Evolutionary conservation across 2,888 invertebrate species (phyloP).

Genomic region (Nemurella pictetii): DNA sequence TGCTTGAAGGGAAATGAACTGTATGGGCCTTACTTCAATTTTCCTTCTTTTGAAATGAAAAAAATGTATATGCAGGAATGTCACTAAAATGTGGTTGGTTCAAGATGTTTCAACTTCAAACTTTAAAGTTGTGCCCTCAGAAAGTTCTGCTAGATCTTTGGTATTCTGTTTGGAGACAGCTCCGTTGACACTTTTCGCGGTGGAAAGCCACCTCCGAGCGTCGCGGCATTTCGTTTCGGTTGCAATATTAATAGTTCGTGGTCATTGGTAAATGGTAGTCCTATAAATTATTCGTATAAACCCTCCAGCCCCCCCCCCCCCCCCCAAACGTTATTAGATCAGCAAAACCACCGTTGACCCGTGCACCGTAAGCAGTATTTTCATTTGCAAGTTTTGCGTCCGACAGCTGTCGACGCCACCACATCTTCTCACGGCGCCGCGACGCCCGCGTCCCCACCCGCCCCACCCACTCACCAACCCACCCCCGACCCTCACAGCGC

Average conservation of each 20-base stretch:
- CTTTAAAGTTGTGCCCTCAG: not conserved
- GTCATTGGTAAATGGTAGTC: not conserved
- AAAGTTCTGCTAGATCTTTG: not conserved
- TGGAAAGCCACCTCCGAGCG: not conserved
- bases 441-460: not conserved
- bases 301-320: not conserved
- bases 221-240: not conserved
- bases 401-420: conserved; percentile 11
- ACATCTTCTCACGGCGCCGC: conserved; percentile 18
- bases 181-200: not conserved
- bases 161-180: not conserved
- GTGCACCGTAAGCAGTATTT: not conserved
- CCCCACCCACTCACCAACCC: not conserved
- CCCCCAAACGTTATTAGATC: conserved; percentile 4
- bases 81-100: not conserved
- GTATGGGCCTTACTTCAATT: not conserved
- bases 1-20: not conserved
- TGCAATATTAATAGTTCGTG: not conserved
- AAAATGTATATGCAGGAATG: not conserved
- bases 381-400: conserved; percentile 25
- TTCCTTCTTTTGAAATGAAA: not conserved
- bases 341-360: conserved; percentile 24
- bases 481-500: not conserved
- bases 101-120: not conserved
- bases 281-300: not conserved